A percentile compares a stretch with the other conserved stretches of the same genome.
Conservation (phyloP, 2,113 vertebrate species). For the Siniperca chuatsi region DNA sequence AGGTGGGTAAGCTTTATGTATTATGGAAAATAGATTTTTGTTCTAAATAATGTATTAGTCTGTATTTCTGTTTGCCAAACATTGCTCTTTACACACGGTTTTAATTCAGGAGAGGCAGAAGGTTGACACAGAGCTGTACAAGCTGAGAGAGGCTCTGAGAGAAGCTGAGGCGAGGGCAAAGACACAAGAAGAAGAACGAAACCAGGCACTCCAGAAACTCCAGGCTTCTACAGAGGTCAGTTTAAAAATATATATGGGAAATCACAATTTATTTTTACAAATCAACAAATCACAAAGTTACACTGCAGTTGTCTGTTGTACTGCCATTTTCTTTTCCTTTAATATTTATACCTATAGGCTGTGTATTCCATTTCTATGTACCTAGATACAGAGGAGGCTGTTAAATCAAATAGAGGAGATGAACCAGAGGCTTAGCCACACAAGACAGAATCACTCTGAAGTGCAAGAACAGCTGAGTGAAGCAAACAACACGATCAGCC, state of each 20-base stretch:
- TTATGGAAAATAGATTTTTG: neutral
- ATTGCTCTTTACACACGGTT: neutral
- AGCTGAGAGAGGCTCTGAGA: slow-evolving; percentile 72
- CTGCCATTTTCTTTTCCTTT: neutral
- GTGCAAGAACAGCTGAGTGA: slow-evolving; percentile 79
- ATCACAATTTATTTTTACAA: neutral
- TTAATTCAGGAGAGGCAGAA: slow-evolving; percentile 59
- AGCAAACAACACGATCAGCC: slow-evolving; percentile 75
- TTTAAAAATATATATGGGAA: neutral
- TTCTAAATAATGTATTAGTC: neutral
- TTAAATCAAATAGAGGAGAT: slow-evolving; percentile 73
- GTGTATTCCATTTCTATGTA: neutral
- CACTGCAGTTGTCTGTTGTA: neutral
- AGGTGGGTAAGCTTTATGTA: slow-evolving; percentile 33
- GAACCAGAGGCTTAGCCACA: slow-evolving; percentile 64
- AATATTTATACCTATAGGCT: neutral
- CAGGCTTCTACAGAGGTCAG: slow-evolving; percentile 67
- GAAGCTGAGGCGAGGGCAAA: slow-evolving; percentile 68
- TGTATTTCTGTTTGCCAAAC: neutral
- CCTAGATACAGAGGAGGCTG: slow-evolving; percentile 68
- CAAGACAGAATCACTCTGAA: slow-evolving; percentile 54
- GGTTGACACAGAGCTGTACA: slow-evolving; percentile 61
- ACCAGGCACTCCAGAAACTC: slow-evolving; percentile 68
- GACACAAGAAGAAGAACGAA: slow-evolving; percentile 70
- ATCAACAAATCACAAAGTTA: neutral